These are phyloP conservation scores for Drosophila algonquin DNA, from an alignment of 2,888 invertebrate species.

Conservation along the genomic window DNA sequence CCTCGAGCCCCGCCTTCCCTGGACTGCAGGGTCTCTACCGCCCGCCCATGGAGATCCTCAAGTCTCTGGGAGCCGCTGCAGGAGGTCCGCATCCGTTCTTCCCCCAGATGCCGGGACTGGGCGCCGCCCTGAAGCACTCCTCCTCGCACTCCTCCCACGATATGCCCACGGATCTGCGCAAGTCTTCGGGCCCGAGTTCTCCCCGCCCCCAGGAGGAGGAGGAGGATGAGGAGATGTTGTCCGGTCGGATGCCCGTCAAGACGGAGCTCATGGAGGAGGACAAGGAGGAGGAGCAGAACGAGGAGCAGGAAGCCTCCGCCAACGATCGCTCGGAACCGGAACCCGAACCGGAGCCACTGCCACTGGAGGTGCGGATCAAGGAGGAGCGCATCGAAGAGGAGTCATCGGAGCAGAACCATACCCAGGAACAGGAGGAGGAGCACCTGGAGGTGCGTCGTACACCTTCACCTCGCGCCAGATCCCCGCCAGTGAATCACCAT, in stretches of 20 bases:
- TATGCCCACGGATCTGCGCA: constrained; percentile 82
- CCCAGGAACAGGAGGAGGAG: constrained; percentile 21
- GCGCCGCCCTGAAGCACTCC: constrained; percentile 8
- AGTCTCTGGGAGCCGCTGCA: constrained; percentile 74
- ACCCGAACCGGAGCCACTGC: constrained; percentile 53
- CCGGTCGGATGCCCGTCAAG: constrained; percentile 56
- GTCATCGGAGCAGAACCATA: background rate
- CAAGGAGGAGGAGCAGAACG: constrained; percentile 15
- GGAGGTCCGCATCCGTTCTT: constrained; percentile 81
- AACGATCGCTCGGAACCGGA: constrained; percentile 32
- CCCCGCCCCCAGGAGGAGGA: constrained; percentile 58
- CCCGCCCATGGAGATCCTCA: constrained; percentile 83
- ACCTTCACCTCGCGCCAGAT: constrained; percentile 1
- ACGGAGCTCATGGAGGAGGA: constrained; percentile 64
- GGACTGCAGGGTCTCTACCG: constrained; percentile 81
- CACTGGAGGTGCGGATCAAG: constrained; percentile 80
- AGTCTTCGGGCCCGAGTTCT: constrained; percentile 74
- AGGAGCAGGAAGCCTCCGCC: constrained; percentile 15
- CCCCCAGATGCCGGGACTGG: constrained; percentile 70
- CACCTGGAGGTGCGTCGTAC: constrained; percentile 25
- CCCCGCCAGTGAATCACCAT: constrained; percentile 28
- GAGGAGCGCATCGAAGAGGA: constrained; percentile 77
- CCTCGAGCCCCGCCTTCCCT: constrained; percentile 75
- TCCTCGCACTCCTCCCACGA: constrained; percentile 59
- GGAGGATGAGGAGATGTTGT: constrained; percentile 25